Base-by-base conservation (phyloP, 2,113 vertebrate species). In the Salvator merianae region DNA sequence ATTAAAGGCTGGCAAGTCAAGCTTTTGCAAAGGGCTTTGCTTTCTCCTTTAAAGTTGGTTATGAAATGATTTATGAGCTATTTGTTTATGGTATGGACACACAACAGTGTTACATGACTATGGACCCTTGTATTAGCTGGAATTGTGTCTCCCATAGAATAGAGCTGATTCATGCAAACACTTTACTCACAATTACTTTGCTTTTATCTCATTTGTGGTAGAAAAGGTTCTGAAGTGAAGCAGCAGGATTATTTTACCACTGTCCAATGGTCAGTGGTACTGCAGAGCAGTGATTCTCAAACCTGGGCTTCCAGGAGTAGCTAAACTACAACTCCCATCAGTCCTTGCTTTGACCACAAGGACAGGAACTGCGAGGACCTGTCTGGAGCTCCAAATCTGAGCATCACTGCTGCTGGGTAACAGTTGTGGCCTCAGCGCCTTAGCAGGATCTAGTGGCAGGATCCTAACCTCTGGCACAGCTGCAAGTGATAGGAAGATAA, bases 1-100 rank as follows among this genome's bases (percentile, higher is more conserved):
- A 92, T 93, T 94, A 94, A 90, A 92, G 55, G 72, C 91, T 90
- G 80, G 91, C 85, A 90, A 87, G 90, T 93, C 65, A 66, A 91
- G 78, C 69, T 88, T 89, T 83, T 84, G 88, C 83, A 87, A 87
- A 89, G 71, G 78, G 55, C 50, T 77, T 20, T 26, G 82, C 62
- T 63, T 69, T 22, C 84, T 81, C 22, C 32, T 83, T 81, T 84
- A 82, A 78, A 63, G 79, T 87, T 63, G 70, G n/a, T 69, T 1
- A 0, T 43, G 76, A 71, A 76, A 79, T 77, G 50, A 87, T 84
- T 92, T 86, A 84, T 86, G 77, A 77, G 84, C 62, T 91, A 90
- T 65, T 13, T 14, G n/a, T 50, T 80, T 55, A 8, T 78, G 83
- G 70, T 59, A 26, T 7, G 32, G 75, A 84, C 71, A 84, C 50